A percentile compares a stretch with the other conserved stretches of the same genome.
phyloP scores from a whole-genome alignment of 2,797 vertebrate species.

The Danio choprae region DNA sequence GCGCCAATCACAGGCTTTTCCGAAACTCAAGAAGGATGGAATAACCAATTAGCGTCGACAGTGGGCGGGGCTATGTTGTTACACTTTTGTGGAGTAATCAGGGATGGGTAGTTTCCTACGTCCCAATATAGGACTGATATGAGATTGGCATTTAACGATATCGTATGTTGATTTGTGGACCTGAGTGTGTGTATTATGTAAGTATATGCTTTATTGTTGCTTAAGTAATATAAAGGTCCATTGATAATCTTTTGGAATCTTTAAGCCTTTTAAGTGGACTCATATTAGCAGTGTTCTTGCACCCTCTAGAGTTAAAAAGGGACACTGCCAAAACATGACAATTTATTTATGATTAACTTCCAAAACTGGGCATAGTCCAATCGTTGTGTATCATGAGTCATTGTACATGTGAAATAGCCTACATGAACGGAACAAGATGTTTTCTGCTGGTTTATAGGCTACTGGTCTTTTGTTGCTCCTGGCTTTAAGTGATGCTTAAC shows the following conservation, averaged over 20 bases:
- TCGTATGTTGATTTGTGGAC: neutral
- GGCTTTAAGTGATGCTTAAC: neutral
- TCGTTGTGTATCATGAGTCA: neutral
- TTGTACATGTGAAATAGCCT: neutral
- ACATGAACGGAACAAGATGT: neutral
- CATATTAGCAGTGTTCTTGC: neutral
- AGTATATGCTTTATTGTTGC: neutral
- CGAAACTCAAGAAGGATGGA: neutral
- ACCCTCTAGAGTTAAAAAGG: slow-evolving; percentile 9
- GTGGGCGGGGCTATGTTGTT: slow-evolving; percentile 58
- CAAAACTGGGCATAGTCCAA: slow-evolving; percentile 10
- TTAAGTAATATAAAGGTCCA: neutral
- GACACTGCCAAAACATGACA: neutral
- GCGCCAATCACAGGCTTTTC: slow-evolving; percentile 63
- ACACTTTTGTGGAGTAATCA: slow-evolving; percentile 12
- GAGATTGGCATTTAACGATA: neutral
- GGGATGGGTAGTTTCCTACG: slow-evolving; percentile 33
- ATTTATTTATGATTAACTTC: neutral
- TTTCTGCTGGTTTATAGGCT: neutral
- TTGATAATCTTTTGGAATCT: neutral
- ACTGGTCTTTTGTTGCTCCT: neutral
- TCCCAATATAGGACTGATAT: slow-evolving; percentile 2
- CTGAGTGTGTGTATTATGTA: neutral
- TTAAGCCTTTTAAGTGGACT: neutral
- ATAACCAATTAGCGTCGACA: slow-evolving; percentile 60